Conservation (phyloP, 2,797 vertebrate genomes). For the Pseudotriccus pelzelni region DNA sequence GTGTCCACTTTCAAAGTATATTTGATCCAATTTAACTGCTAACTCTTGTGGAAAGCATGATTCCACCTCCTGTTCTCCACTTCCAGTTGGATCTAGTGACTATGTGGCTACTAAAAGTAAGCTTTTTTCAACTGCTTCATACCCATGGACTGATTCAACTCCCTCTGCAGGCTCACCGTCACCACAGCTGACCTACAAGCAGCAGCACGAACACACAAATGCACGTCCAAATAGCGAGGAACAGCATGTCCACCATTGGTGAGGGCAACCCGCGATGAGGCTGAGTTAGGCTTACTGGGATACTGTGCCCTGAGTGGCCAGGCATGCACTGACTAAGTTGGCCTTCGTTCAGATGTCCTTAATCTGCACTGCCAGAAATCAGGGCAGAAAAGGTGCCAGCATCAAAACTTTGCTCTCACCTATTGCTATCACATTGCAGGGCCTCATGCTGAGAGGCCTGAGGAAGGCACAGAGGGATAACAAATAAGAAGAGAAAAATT, state of each 20-base stretch:
- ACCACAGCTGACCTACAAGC: neutral
- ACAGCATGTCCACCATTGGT: neutral
- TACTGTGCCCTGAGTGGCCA: neutral
- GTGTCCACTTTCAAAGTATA: neutral
- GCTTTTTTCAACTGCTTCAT: neutral
- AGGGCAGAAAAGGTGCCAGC: neutral
- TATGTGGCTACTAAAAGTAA: neutral
- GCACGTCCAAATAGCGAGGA: neutral
- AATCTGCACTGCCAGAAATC: neutral
- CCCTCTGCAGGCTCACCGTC: neutral
- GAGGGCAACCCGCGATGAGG: neutral
- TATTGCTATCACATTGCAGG: neutral
- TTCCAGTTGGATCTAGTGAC: neutral
- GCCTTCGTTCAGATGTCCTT: neutral
- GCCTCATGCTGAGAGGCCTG: neutral
- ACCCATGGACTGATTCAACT: neutral
- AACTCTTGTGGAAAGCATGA: neutral
- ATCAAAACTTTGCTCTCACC: neutral
- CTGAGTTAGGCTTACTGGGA: neutral
- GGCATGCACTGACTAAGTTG: neutral
- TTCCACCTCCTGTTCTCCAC: neutral
- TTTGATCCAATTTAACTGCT: neutral
- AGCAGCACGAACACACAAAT: neutral
- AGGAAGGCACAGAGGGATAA: neutral
- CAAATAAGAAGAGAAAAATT: neutral